Base-by-base conservation (phyloP, 2,888 invertebrate species). In the Andrena camellia region DNA sequence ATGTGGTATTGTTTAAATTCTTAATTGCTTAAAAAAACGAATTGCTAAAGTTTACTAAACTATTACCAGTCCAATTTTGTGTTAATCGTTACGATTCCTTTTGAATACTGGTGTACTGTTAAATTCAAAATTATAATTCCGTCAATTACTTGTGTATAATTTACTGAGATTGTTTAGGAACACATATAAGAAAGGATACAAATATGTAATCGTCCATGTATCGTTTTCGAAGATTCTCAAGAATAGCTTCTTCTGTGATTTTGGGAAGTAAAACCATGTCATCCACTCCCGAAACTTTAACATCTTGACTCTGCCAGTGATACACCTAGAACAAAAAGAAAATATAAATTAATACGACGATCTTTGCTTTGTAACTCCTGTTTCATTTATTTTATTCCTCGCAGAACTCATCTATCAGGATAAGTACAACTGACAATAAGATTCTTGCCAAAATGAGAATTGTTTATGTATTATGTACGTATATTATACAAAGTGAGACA, bases 221-320 rank as follows among this genome's bases (percentile, higher is more conserved):
- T 84, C 96, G 93, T 88, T 96, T 96, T 89, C 95, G 95, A 77
- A 96, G 94, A 90, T 96, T 96, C 60, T 96, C 96, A 62, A 96
- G 95, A 88, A 96, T 96, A 85, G 95, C 95, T 5, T 95, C 95
- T 86, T 96, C 96, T 8, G 94, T 95, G 88, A 96, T 95, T 92
- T 96, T 96, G 81, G 96, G 94, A 79, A 96, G 94, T 17, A 96
- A 94, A 54, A 96, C 96, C 96, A 96, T 96, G 89, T 96, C 96
- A 91, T 96, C 96, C 91, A 96, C 96, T 2, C 96, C 96, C 50
- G 95, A 96, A 81, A 96, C 95, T 91, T 96, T 96, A 90, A 96
- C 96, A 95, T 96, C 96, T 93, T 96, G 95, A 90, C 96, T 96
- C 93, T 96, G 96, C 96, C 96, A 96, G 92, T 96, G 96, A 93